Percentiles rank a stretch among this genome's conserved stretches.
Evolutionary conservation across 2,797 vertebrate genomes (phyloP).

Genomic region (Rhincodon typus): DNA sequence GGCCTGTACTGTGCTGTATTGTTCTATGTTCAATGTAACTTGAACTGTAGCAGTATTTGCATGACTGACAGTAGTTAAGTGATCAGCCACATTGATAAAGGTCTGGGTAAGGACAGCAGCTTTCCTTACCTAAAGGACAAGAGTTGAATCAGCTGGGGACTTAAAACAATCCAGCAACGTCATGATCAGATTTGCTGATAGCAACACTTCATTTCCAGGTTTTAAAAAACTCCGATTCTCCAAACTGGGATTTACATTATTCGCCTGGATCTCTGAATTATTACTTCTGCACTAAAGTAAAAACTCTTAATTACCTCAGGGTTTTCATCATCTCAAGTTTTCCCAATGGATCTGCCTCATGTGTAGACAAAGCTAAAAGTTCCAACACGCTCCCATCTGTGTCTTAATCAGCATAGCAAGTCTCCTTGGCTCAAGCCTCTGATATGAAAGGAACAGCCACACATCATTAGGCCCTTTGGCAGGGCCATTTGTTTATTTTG

Average conservation of each 20-base stretch:
- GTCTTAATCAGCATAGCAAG: constrained; percentile 1
- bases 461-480: constrained; percentile 20
- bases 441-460: background rate
- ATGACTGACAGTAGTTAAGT: background rate
- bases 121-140: background rate
- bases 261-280: background rate
- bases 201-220: background rate
- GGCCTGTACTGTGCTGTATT: too few species aligned
- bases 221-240: background rate
- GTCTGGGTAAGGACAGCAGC: background rate
- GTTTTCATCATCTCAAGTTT: background rate
- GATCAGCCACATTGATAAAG: background rate
- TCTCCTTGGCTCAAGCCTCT: background rate
- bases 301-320: background rate
- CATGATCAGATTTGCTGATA: background rate
- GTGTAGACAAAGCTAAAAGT: background rate
- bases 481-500: constrained; percentile 32
- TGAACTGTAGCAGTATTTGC: background rate
- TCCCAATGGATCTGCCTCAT: background rate
- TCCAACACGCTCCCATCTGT: constrained; percentile 11
- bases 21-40: background rate
- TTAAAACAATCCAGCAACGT: background rate
- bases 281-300: background rate
- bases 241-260: background rate
- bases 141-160: background rate